phyloP scores from a whole-genome alignment of 2,797 vertebrate species.

The Tenualosa ilisha region DNA sequence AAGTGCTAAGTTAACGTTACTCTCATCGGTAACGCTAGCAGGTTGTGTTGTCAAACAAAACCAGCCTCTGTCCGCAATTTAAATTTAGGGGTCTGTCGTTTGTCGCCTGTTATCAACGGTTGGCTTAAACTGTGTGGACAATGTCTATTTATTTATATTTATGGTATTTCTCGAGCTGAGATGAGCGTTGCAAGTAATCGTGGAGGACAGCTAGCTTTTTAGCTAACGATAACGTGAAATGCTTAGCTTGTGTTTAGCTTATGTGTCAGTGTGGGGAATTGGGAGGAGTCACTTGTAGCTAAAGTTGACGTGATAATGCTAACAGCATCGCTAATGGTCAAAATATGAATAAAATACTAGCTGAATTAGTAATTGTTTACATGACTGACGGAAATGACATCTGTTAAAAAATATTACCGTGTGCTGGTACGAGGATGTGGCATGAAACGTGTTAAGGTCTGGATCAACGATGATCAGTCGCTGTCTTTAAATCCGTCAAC shows the following conservation, averaged over 20 bases:
- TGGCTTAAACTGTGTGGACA: neutral
- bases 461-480: neutral
- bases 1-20: slow-evolving; percentile 45
- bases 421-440: neutral
- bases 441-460: neutral
- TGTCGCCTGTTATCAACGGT: neutral
- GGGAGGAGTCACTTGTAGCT: slow-evolving; percentile 23
- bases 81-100: neutral
- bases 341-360: neutral
- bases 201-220: neutral
- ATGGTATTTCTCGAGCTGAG: neutral
- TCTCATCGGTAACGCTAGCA: neutral
- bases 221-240: neutral
- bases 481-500: neutral
- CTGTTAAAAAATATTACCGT: neutral
- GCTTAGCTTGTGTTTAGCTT: slow-evolving; percentile 3
- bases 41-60: slow-evolving; percentile 12
- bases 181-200: neutral
- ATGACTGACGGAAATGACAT: neutral
- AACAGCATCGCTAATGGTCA: neutral
- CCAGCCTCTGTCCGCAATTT: neutral
- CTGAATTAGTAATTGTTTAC: neutral
- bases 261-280: slow-evolving; percentile 21
- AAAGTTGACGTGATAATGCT: slow-evolving; percentile 18
- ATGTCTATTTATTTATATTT: neutral